Conservation (phyloP, 2,113 vertebrate species). For the Caracal caracal region DNA sequence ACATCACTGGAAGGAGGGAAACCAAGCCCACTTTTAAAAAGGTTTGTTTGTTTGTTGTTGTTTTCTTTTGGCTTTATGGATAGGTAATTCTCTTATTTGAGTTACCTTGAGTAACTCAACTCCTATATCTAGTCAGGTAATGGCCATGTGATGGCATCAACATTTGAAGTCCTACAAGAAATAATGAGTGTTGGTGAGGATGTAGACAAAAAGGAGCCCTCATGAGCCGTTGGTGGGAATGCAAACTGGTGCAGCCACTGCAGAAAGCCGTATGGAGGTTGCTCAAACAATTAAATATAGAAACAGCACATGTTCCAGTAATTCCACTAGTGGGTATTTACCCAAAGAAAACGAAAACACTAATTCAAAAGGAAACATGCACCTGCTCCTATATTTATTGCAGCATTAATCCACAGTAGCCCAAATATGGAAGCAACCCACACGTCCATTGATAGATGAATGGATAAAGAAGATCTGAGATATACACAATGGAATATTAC, state of each 20-base stretch:
- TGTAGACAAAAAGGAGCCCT: not conserved
- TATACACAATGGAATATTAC: not conserved
- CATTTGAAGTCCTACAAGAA: not conserved
- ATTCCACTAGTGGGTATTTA: not conserved
- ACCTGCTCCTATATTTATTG: not conserved
- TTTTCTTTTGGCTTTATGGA: not conserved
- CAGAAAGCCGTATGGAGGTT: not conserved
- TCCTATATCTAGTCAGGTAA: not conserved
- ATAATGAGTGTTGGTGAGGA: not conserved
- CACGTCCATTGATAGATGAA: not conserved
- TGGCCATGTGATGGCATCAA: not conserved
- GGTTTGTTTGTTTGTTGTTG: too few relatives aligned
- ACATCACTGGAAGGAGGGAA: not conserved
- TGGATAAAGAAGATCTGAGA: not conserved
- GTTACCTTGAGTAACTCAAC: not conserved
- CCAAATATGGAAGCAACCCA: not conserved
- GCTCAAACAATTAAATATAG: not conserved
- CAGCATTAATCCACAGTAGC: not conserved
- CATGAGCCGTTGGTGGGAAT: not conserved
- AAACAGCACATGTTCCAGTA: not conserved
- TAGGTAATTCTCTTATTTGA: not conserved
- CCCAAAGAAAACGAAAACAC: not conserved
- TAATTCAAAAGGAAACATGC: not conserved
- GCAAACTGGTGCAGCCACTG: not conserved
- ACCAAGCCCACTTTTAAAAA: not conserved